Evolutionary conservation across 1,140 invertebrate genomes (phyloP).

Genomic region (Sogatella furcifera): DNA sequence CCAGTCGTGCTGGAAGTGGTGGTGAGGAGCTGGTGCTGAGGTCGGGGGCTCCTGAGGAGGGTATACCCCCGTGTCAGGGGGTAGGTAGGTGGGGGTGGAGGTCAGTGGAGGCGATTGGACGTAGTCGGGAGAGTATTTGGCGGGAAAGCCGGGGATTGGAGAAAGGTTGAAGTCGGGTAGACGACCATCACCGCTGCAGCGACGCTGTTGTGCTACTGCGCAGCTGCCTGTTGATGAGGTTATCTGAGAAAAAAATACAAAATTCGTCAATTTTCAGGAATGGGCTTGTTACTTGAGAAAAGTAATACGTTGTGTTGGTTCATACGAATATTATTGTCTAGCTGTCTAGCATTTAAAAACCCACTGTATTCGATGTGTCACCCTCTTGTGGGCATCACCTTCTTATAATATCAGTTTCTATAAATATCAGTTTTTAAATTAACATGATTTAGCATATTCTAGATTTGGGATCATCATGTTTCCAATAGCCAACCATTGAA

Average conservation of each 20-base stretch:
- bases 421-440: too few relatives aligned
- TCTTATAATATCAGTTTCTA: too few relatives aligned
- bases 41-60: background rate
- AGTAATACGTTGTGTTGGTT: background rate
- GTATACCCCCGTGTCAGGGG: background rate
- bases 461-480: too few relatives aligned
- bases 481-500: too few relatives aligned
- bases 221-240: slow-evolving; percentile 52
- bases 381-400: too few relatives aligned
- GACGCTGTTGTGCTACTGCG: slow-evolving; percentile 38
- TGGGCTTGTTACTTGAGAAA: background rate
- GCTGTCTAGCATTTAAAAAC: too few relatives aligned
- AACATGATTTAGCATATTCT: too few relatives aligned
- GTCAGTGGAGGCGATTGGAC: background rate
- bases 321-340: slow-evolving; percentile 13
- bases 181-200: slow-evolving; percentile 3
- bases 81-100: background rate
- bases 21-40: too few relatives aligned
- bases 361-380: too few relatives aligned
- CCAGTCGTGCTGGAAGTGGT: background rate
- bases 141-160: background rate
- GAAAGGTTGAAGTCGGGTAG: background rate
- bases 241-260: slow-evolving; percentile 32
- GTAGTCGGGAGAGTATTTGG: background rate
- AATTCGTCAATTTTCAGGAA: background rate